Conservation (phyloP, 1,140 invertebrate species). For the Drosophila bipectinata region DNA sequence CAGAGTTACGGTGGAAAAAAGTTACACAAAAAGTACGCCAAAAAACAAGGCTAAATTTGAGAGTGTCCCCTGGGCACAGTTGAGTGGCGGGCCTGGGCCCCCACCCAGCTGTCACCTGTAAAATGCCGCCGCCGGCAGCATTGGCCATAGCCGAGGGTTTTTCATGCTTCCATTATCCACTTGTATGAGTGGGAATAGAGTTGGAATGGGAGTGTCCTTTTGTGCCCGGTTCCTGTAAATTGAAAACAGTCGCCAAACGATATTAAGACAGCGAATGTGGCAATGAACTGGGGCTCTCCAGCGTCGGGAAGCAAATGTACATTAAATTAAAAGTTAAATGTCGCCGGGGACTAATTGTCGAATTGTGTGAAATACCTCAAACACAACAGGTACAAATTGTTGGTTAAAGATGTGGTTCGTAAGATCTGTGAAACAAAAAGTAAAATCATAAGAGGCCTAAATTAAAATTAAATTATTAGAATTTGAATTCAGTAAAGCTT, state of each 20-base stretch:
- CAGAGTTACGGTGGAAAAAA: constrained; percentile 45
- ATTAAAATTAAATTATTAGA: no score
- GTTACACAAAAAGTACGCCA: constrained; percentile 25
- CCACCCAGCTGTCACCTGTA: constrained; percentile 65
- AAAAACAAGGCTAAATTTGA: constrained; percentile 35
- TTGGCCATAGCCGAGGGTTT: constrained; percentile 26
- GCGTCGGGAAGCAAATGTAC: constrained; percentile 45
- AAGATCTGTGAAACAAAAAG: no score
- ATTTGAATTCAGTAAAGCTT: no score
- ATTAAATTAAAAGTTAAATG: constrained; percentile 80
- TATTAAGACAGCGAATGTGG: constrained; percentile 64
- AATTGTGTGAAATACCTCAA: constrained; percentile 56
- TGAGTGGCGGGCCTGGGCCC: constrained; percentile 29
- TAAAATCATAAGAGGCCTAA: no score
- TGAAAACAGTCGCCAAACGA: constrained; percentile 74
- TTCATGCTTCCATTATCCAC: neutral
- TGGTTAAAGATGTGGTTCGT: constrained; percentile 7
- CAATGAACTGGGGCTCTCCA: constrained; percentile 50
- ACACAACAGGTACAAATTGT: constrained; percentile 20
- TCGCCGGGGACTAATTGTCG: constrained; percentile 64
- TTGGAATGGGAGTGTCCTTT: constrained; percentile 28
- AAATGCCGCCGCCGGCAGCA: constrained; percentile 60
- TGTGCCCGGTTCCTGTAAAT: constrained; percentile 67
- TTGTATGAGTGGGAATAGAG: neutral
- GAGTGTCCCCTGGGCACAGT: constrained; percentile 63